Evolutionary conservation across 2,113 vertebrate species (phyloP).

Genomic region (Agapornis roseicollis): DNA sequence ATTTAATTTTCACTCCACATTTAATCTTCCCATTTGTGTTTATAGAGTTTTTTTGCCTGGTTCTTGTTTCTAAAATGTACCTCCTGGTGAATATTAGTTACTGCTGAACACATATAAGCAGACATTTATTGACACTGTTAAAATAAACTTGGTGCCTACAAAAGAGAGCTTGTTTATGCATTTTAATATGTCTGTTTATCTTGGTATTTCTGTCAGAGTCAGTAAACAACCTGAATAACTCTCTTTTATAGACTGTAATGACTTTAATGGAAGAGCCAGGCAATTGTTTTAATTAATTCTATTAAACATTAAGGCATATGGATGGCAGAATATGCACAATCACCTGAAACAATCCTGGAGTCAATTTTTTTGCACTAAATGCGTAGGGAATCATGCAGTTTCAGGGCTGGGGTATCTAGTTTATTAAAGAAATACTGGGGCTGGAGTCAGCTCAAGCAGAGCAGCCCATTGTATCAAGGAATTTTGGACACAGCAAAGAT

Average conservation of each 20-base stretch:
- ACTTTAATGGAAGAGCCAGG: background rate
- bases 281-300: constrained; percentile 45
- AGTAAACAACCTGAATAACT: constrained; percentile 42
- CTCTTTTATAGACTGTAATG: constrained; percentile 6
- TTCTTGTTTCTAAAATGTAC: constrained; percentile 31
- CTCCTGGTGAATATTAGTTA: constrained; percentile 25
- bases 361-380: background rate
- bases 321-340: background rate
- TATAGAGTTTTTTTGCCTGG: background rate
- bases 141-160: constrained; percentile 47
- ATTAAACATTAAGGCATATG: background rate
- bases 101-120: background rate
- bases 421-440: background rate
- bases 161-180: constrained; percentile 40
- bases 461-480: rapidly evolving
- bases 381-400: background rate
- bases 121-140: constrained; percentile 55
- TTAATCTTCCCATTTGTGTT: constrained; percentile 4
- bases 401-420: background rate
- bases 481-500: background rate
- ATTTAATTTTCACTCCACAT: constrained; percentile 46
- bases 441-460: background rate
- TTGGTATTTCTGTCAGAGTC: constrained; percentile 43
- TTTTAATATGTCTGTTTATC: constrained; percentile 54
- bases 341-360: background rate